phyloP scores from a whole-genome alignment of 1,140 invertebrate genomes.

The Sinella curviseta region DNA sequence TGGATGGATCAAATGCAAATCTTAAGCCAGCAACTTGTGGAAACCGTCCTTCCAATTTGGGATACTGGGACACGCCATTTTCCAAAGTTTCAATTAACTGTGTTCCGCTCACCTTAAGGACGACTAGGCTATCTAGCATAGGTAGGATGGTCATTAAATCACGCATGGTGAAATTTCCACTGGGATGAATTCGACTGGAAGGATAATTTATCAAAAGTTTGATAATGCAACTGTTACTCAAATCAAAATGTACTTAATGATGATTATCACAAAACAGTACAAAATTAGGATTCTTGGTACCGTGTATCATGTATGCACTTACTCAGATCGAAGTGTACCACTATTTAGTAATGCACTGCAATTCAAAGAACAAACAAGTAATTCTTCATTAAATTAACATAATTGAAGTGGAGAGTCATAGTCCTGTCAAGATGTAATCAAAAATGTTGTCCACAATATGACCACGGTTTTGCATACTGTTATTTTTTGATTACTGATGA shows the following conservation, averaged over 20 bases:
- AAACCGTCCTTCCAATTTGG: conserved; percentile 78
- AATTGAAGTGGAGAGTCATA: too few relatives aligned
- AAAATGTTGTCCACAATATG: conserved; percentile 81
- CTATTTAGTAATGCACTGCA: conserved; percentile 81
- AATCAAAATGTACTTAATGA: too few relatives aligned
- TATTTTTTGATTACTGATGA: not conserved
- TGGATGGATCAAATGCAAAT: conserved; percentile 80
- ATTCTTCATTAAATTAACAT: too few relatives aligned
- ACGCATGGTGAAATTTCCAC: conserved; percentile 77
- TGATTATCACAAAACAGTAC: too few relatives aligned
- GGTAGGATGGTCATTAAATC: conserved; percentile 81
- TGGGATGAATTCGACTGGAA: conserved; percentile 60
- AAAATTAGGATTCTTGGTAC: not conserved
- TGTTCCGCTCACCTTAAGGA: conserved; percentile 65
- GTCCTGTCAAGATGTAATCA: too few relatives aligned
- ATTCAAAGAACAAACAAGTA: too few relatives aligned
- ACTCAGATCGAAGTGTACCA: conserved; percentile 79
- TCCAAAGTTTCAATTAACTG: conserved; percentile 73
- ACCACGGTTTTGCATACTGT: not conserved
- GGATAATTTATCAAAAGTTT: conserved; percentile 20
- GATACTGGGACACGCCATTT: conserved; percentile 75
- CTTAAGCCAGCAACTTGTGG: conserved; percentile 77
- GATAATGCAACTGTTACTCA: not conserved
- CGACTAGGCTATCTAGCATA: conserved; percentile 78
- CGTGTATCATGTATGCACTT: too few relatives aligned